phyloP scores from a whole-genome alignment of 2,888 invertebrate species.

The Laspeyria flexula region DNA sequence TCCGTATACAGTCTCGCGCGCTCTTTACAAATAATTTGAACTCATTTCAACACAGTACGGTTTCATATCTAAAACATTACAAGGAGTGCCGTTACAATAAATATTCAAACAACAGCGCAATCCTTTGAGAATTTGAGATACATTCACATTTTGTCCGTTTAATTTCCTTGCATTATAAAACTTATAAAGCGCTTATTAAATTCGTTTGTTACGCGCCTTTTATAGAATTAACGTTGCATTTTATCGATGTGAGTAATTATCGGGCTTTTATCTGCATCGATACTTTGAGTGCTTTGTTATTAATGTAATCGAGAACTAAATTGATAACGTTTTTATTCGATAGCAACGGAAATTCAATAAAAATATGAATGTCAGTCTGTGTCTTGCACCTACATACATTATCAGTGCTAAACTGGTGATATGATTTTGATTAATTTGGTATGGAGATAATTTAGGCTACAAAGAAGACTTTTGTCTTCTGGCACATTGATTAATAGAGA shows the following conservation, averaged over 20 bases:
- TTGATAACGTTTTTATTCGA: slow-evolving; percentile 6
- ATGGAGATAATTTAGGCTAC: too few relatives aligned
- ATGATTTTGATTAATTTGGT: too few relatives aligned
- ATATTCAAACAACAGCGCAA: slow-evolving; percentile 1
- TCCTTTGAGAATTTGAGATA: background rate
- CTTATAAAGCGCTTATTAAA: too few relatives aligned
- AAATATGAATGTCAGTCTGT: background rate
- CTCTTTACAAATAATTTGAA: background rate
- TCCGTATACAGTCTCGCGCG: background rate
- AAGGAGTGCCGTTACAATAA: background rate
- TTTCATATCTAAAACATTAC: background rate
- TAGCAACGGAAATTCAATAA: background rate
- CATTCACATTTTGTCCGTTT: slow-evolving; percentile 1
- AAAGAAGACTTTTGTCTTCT: too few relatives aligned
- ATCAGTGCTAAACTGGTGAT: too few relatives aligned
- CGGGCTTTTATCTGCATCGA: slow-evolving; percentile 17
- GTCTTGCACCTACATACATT: too few relatives aligned
- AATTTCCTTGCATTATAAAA: too few relatives aligned
- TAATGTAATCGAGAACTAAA: slow-evolving; percentile 3
- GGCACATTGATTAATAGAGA: too few relatives aligned
- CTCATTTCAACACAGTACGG: background rate
- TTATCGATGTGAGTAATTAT: slow-evolving; percentile 14
- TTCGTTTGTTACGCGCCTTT: background rate
- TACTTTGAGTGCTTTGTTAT: slow-evolving; percentile 6
- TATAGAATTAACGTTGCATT: background rate